phyloP scores from a whole-genome alignment of 2,888 invertebrate species.

The Pollenia amentaria region DNA sequence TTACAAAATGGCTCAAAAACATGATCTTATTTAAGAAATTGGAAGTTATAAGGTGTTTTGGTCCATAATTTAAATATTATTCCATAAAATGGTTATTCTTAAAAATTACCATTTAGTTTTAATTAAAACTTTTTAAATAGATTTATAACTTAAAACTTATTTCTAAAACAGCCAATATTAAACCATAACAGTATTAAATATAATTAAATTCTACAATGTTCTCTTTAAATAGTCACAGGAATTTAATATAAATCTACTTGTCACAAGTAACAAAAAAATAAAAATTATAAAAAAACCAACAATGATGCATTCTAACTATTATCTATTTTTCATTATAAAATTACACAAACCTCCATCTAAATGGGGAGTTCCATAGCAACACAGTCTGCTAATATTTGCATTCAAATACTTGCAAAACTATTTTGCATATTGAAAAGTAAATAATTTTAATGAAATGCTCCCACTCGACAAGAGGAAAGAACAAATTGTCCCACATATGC shows the following conservation, averaged over 20 bases:
- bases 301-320: background rate
- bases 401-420: constrained; percentile 1
- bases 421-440: background rate
- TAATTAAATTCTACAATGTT: background rate
- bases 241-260: constrained; percentile 8
- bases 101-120: too few relatives aligned
- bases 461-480: background rate
- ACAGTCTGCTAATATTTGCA: background rate
- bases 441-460: background rate
- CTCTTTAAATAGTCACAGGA: background rate
- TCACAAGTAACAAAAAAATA: background rate
- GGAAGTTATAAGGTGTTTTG: too few relatives aligned
- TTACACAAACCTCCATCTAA: background rate
- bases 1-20: too few relatives aligned
- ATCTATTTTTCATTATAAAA: constrained; percentile 16
- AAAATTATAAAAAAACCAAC: background rate
- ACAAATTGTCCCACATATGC: constrained; percentile 49
- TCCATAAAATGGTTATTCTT: too few relatives aligned
- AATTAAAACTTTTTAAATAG: too few relatives aligned
- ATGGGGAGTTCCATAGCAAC: background rate
- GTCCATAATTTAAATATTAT: too few relatives aligned
- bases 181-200: too few relatives aligned
- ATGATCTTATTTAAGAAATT: too few relatives aligned
- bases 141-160: too few relatives aligned
- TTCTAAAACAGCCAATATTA: too few relatives aligned